Evolutionary conservation across 2,888 invertebrate species (phyloP).

Genomic region (Emesis russula): DNA sequence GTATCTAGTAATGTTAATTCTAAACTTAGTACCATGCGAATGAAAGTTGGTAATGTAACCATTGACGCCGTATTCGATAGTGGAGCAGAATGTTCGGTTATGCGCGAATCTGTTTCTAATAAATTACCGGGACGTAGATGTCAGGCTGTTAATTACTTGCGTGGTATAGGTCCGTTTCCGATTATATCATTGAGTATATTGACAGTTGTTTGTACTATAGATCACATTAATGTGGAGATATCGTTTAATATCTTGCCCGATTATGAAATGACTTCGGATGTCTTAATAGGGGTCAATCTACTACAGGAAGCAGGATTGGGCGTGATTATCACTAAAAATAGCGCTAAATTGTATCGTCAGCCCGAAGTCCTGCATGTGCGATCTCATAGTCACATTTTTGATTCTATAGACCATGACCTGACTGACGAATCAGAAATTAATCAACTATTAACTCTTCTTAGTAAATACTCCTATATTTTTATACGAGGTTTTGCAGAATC

Average conservation of each 20-base stretch:
- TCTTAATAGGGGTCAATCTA: slow-evolving; percentile 56
- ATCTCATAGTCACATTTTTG: too few relatives aligned
- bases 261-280: slow-evolving; percentile 40
- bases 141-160: slow-evolving; percentile 49
- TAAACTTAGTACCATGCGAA: too few relatives aligned
- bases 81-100: slow-evolving; percentile 85
- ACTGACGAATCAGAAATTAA: too few relatives aligned
- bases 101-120: slow-evolving; percentile 77
- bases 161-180: slow-evolving; percentile 36
- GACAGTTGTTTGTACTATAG: slow-evolving; percentile 43
- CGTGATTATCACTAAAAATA: too few relatives aligned
- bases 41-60: too few relatives aligned
- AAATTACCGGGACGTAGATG: slow-evolving; percentile 79
- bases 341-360: too few relatives aligned
- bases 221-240: slow-evolving; percentile 48
- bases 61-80: slow-evolving; percentile 55
- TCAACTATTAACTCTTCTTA: slow-evolving; percentile 35
- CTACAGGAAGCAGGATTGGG: slow-evolving; percentile 36
- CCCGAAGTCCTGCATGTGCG: too few relatives aligned
- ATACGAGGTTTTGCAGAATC: slow-evolving; percentile 43
- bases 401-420: too few relatives aligned
- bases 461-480: slow-evolving; percentile 51
- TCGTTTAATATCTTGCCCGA: slow-evolving; percentile 44
- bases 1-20: too few relatives aligned
- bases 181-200: slow-evolving; percentile 38